A percentile compares a stretch with the other conserved stretches of the same genome.
These are phyloP conservation scores for Platycheirus rosarum DNA, from an alignment of 2,888 invertebrate species.

Conservation along the genomic window DNA sequence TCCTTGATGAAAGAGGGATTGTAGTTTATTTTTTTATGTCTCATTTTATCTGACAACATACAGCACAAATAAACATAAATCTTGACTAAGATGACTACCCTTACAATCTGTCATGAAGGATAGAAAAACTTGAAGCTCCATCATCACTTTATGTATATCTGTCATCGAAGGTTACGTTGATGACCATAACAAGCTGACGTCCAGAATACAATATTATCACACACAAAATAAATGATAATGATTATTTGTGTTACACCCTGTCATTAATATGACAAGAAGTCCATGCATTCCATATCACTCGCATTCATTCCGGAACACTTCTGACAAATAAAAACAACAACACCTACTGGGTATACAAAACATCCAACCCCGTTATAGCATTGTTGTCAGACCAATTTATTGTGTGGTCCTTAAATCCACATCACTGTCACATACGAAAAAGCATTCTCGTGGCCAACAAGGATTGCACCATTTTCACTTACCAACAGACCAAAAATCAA, in stretches of 20 bases:
- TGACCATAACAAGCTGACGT: slow-evolving; percentile 24
- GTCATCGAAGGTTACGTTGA: slow-evolving; percentile 33
- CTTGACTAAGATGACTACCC: background rate
- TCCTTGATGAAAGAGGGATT: slow-evolving; percentile 18
- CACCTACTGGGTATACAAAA: too few species aligned
- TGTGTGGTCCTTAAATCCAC: slow-evolving; percentile 46
- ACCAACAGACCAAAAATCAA: slow-evolving; percentile 26
- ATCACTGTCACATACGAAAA: slow-evolving; percentile 33
- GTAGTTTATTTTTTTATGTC: background rate
- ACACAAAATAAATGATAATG: slow-evolving; percentile 17
- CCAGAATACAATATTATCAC: background rate
- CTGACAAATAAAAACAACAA: background rate
- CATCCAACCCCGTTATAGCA: slow-evolving; percentile 16
- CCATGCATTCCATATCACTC: slow-evolving; percentile 17
- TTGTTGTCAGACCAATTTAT: slow-evolving; percentile 40
- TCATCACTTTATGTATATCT: slow-evolving; percentile 28
- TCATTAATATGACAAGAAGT: slow-evolving; percentile 33
- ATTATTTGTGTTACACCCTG: slow-evolving; percentile 21
- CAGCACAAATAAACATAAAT: background rate
- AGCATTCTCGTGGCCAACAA: background rate
- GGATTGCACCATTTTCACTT: slow-evolving; percentile 8
- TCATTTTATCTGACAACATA: background rate
- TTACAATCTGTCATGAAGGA: background rate
- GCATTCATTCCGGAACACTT: slow-evolving; percentile 12
- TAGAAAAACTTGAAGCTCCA: slow-evolving; percentile 35